A percentile compares a stretch with the other conserved stretches of the same genome.
These are phyloP conservation scores for Parazoanthus swiftii DNA, from an alignment of 92 coral and sea anemone species.

Conservation along the genomic window DNA sequence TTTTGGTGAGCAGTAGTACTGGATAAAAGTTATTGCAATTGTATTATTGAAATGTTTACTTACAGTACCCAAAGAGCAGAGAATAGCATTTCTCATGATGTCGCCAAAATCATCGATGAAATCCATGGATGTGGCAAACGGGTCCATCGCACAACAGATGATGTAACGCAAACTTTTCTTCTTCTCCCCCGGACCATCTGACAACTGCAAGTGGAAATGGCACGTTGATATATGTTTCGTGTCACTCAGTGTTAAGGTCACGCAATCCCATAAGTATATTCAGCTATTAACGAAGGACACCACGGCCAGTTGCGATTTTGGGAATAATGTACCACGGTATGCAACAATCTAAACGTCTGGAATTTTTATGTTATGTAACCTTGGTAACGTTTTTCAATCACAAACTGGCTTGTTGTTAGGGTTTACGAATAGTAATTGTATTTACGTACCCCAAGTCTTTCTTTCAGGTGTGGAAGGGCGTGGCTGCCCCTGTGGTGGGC, in stretches of 20 bases:
- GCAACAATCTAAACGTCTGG: too few relatives aligned
- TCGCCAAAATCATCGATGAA: conserved; percentile 33
- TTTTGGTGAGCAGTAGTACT: too few relatives aligned
- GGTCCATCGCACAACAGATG: conserved; percentile 48
- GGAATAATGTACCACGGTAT: too few relatives aligned
- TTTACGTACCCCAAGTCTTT: conserved; percentile 50
- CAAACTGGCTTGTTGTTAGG: too few relatives aligned
- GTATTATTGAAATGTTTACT: neutral
- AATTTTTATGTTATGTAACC: too few relatives aligned
- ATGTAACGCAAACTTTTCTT: conserved; percentile 37
- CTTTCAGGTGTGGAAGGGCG: conserved; percentile 27
- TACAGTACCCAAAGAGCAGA: conserved; percentile 44
- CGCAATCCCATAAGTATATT: too few relatives aligned
- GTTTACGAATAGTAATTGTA: too few relatives aligned
- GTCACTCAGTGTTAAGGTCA: too few relatives aligned
- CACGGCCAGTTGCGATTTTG: too few relatives aligned
- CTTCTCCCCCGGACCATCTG: neutral
- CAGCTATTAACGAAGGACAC: too few relatives aligned
- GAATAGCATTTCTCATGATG: conserved; percentile 46
- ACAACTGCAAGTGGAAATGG: neutral
- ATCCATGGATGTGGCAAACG: conserved; percentile 50
- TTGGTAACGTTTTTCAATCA: too few relatives aligned
- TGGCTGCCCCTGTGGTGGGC: conserved; percentile 38
- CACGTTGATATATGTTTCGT: neutral
- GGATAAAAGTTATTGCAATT: too few relatives aligned